A percentile compares a stretch with the other conserved stretches of the same genome.
These are phyloP conservation scores for Orthosia cruda DNA, from an alignment of 2,888 invertebrate species.

Conservation along the genomic window DNA sequence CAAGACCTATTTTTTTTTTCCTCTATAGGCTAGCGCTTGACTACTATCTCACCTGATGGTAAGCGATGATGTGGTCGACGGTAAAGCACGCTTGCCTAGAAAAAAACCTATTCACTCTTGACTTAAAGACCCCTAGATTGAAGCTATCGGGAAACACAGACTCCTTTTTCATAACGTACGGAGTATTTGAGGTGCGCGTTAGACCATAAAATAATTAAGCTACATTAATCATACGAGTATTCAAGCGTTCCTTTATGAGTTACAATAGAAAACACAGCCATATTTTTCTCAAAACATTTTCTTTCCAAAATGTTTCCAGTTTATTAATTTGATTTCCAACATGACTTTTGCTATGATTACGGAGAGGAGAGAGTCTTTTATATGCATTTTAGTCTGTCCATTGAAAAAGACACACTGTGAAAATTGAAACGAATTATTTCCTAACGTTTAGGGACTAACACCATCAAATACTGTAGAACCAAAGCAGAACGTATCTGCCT, in stretches of 20 bases:
- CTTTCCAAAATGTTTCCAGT: neutral
- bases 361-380: neutral
- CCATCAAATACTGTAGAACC: neutral
- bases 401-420: too few relatives aligned
- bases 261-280: conserved; percentile 7
- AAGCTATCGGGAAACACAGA: too few relatives aligned
- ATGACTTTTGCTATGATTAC: neutral
- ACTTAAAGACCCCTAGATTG: too few relatives aligned
- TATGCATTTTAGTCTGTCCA: neutral
- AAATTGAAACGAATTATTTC: neutral
- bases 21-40: too few relatives aligned
- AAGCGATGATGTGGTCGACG: too few relatives aligned
- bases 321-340: neutral
- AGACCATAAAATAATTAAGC: conserved; percentile 42
- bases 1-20: too few relatives aligned
- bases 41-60: too few relatives aligned
- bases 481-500: neutral
- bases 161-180: too few relatives aligned
- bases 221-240: conserved; percentile 34
- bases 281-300: conserved; percentile 25
- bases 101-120: too few relatives aligned
- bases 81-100: too few relatives aligned
- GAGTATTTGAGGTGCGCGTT: too few relatives aligned
- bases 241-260: conserved; percentile 7
- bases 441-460: neutral